phyloP scores from a whole-genome alignment of 2,113 vertebrate species.

The Tupaia tana region DNA sequence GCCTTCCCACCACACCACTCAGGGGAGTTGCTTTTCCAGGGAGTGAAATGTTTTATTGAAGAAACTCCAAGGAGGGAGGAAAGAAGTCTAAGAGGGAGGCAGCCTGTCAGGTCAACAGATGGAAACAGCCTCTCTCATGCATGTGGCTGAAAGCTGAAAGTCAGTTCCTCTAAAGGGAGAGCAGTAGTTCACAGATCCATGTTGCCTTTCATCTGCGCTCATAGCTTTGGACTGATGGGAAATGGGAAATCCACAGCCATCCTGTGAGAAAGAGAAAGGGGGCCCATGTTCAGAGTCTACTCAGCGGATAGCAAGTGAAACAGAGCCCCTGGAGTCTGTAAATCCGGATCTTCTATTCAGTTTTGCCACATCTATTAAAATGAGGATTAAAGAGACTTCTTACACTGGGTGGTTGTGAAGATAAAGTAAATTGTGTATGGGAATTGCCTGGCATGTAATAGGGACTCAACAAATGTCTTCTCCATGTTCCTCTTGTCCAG shows the following conservation, averaged over 20 bases:
- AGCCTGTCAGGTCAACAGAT: constrained; percentile 53
- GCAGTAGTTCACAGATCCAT: background rate
- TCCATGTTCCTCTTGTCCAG: background rate
- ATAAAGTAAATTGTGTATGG: background rate
- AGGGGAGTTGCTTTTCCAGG: constrained; percentile 68
- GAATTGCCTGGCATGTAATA: background rate
- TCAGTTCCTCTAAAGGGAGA: constrained; percentile 32
- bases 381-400: background rate
- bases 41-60: constrained; percentile 75
- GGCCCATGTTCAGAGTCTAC: background rate
- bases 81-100: constrained; percentile 32
- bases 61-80: constrained; percentile 61
- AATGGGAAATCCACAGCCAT: background rate
- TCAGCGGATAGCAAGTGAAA: background rate
- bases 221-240: background rate
- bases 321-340: background rate
- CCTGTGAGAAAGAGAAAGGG: background rate
- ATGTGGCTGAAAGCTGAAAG: constrained; percentile 74
- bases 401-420: background rate
- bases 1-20: constrained; percentile 22
- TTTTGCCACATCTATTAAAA: background rate
- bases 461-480: background rate
- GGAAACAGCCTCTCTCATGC: constrained; percentile 22
- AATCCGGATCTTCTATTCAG: background rate
- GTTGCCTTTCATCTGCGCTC: constrained; percentile 47